Evolutionary conservation across 2,797 vertebrate species (phyloP).

Genomic region (Pseudochirops cupreus): DNA sequence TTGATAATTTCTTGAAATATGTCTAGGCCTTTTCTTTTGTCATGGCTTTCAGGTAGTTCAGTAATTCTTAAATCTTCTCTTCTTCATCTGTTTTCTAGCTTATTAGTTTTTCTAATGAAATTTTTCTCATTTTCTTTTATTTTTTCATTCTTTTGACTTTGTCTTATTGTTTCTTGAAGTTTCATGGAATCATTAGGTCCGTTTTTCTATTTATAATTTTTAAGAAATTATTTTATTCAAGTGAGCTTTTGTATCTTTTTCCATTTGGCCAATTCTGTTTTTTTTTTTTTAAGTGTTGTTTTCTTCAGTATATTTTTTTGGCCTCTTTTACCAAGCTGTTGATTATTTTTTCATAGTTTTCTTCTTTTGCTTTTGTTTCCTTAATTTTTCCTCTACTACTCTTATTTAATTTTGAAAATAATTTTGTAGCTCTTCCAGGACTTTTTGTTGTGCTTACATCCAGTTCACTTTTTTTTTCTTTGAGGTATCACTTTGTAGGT

Average conservation of each 20-base stretch:
- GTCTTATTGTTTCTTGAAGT: not conserved
- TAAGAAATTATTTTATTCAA: not conserved
- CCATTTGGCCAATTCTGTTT: not conserved
- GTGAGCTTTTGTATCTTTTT: not conserved
- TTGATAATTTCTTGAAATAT: no score
- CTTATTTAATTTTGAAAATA: not conserved
- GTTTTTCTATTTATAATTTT: not conserved
- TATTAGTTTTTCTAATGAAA: no score
- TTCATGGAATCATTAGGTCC: not conserved
- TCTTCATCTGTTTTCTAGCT: not conserved
- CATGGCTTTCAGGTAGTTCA: not conserved
- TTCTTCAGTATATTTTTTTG: not conserved
- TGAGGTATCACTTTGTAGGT: not conserved
- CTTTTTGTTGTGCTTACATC: no score
- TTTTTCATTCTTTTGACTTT: no score
- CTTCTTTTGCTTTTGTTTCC: not conserved
- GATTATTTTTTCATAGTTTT: not conserved
- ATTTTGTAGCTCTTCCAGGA: not conserved
- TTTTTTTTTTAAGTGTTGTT: not conserved
- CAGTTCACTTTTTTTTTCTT: not conserved
- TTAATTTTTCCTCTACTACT: not conserved
- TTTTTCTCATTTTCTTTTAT: not conserved
- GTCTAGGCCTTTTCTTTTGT: no score
- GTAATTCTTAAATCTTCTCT: not conserved
- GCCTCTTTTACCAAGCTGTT: not conserved